Conservation (phyloP, 2,113 vertebrate genomes). For the Colistium nudipinnis region DNA sequence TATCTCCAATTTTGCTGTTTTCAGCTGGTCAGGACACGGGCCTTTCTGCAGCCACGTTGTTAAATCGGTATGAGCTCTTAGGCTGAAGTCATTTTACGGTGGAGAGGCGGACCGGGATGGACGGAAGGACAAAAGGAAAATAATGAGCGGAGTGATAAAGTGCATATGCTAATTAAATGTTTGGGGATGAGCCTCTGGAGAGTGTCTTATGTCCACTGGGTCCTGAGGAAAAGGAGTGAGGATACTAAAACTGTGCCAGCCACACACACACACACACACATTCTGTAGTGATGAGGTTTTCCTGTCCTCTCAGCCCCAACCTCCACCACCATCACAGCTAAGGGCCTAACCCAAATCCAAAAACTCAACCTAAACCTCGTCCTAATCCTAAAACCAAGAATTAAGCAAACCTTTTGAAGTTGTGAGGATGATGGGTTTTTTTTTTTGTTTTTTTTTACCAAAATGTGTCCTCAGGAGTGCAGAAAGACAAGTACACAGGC, state of each 20-base stretch:
- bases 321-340: no score
- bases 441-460: no score
- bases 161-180: constrained; percentile 67
- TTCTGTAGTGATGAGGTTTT: no score
- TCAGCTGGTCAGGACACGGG: no score
- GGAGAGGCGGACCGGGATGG: constrained; percentile 6
- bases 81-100: background rate
- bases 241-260: constrained; percentile 31
- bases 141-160: constrained; percentile 45
- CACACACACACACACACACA: constrained; percentile 7
- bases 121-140: constrained; percentile 19
- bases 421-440: no score
- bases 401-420: no score
- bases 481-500: constrained; percentile 3
- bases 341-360: no score
- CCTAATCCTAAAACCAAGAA: no score
- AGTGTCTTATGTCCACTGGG: constrained; percentile 14
- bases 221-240: constrained; percentile 30
- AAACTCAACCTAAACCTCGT: no score
- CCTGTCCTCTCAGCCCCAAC: no score
- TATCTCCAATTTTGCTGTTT: background rate
- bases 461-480: background rate
- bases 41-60: no score
- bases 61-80: no score
- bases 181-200: constrained; percentile 49